These are phyloP conservation scores for Melipona quadrifasciata DNA, from an alignment of 1,140 invertebrate species.

Conservation along the genomic window DNA sequence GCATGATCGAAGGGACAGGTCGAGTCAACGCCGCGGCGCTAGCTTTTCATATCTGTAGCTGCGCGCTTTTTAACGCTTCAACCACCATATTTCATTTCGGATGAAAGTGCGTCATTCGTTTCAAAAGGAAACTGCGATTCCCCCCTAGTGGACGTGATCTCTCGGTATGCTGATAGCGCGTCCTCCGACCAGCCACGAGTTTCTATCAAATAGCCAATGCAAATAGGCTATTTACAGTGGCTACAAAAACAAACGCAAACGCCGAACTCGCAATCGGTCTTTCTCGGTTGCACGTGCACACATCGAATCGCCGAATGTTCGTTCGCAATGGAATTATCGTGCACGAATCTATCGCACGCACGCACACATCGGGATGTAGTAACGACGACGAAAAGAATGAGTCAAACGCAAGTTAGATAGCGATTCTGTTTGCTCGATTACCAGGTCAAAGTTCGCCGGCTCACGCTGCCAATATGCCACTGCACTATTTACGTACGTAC, in stretches of 20 bases:
- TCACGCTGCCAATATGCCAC: background rate
- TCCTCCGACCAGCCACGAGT: background rate
- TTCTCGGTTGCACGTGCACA: background rate
- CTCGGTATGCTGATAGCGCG: background rate
- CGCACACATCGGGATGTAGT: background rate
- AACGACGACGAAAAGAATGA: background rate
- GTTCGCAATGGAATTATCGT: background rate
- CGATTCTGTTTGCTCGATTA: conserved; percentile 62
- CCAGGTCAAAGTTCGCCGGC: conserved; percentile 66
- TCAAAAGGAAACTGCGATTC: background rate
- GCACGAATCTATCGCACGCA: conserved; percentile 8
- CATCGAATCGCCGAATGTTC: background rate
- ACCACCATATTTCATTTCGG: background rate
- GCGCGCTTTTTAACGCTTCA: background rate
- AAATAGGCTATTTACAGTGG: background rate
- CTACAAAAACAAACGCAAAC: conserved; percentile 2
- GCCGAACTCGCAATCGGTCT: background rate
- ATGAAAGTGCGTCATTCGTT: background rate
- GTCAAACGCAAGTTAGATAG: conserved; percentile 55
- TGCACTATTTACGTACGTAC: too few relatives aligned
- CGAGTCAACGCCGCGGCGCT: background rate
- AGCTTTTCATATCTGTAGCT: background rate
- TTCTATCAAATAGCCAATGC: background rate
- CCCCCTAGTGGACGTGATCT: background rate
- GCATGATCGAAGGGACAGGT: background rate